phyloP scores from a whole-genome alignment of 1,140 invertebrate genomes.

The Dendroctonus ponderosae region DNA sequence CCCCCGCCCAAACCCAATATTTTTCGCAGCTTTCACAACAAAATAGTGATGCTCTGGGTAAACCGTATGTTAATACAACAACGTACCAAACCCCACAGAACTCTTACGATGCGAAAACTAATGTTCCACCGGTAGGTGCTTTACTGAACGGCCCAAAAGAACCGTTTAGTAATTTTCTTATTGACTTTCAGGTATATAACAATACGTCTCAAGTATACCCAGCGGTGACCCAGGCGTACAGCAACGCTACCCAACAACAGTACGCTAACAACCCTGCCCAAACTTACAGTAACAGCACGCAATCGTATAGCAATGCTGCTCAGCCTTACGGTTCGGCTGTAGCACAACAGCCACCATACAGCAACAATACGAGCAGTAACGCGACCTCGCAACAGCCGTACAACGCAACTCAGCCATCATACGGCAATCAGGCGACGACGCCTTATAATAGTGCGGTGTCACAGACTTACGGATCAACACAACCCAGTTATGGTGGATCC shows the following conservation, averaged over 20 bases:
- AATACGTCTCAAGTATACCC: slow-evolving; percentile 30
- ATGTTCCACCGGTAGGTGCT: slow-evolving; percentile 21
- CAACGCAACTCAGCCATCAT: slow-evolving; percentile 5
- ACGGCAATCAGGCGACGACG: slow-evolving; percentile 4
- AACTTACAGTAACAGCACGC: slow-evolving; percentile 1
- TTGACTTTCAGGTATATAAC: slow-evolving; percentile 24
- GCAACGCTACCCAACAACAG: slow-evolving; percentile 34
- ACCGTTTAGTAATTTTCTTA: not conserved
- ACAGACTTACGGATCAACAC: slow-evolving; percentile 21
- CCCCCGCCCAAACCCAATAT: slow-evolving; percentile 71
- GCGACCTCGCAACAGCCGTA: slow-evolving; percentile 13
- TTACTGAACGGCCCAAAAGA: not conserved
- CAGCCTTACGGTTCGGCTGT: slow-evolving; percentile 33
- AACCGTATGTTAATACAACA: slow-evolving; percentile 26
- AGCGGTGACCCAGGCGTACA: slow-evolving; percentile 24
- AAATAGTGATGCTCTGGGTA: slow-evolving; percentile 49
- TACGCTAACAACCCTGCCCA: too few relatives aligned
- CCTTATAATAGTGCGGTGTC: slow-evolving; percentile 22
- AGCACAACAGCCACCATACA: slow-evolving; percentile 11
- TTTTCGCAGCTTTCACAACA: slow-evolving; percentile 61
- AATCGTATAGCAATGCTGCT: slow-evolving; percentile 35
- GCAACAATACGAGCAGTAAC: slow-evolving; percentile 38
- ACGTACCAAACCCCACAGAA: slow-evolving; percentile 14
- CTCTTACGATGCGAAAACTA: slow-evolving; percentile 20
- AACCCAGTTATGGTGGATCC: slow-evolving; percentile 18